Evolutionary conservation across 2,888 invertebrate genomes (phyloP).

Genomic region (Amphipoea oculea): DNA sequence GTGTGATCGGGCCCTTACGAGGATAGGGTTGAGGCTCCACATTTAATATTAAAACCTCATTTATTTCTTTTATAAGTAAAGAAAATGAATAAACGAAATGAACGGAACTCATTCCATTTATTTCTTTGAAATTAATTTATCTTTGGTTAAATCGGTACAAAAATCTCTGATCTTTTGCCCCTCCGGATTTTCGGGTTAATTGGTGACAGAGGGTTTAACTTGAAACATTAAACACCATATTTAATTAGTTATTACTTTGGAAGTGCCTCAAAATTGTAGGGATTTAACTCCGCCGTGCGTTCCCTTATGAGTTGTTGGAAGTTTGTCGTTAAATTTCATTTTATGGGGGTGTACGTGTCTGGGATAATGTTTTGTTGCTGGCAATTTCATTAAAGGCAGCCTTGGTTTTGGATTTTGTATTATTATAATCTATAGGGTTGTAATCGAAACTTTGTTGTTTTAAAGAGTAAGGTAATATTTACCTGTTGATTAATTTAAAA

Average conservation of each 20-base stretch:
- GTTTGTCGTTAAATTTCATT: constrained; percentile 49
- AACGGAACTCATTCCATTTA: neutral
- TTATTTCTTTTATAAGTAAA: neutral
- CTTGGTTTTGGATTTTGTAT: constrained; percentile 1
- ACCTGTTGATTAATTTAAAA: neutral
- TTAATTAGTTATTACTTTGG: constrained; percentile 54
- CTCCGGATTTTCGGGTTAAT: constrained; percentile 26
- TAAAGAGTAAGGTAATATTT: neutral
- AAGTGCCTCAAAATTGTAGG: constrained; percentile 42
- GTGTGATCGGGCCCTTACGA: neutral
- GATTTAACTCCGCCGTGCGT: constrained; percentile 36
- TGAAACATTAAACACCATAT: constrained; percentile 48
- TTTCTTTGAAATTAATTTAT: constrained; percentile 24
- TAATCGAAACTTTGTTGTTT: neutral
- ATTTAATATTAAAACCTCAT: constrained; percentile 21
- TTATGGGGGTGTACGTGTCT: constrained; percentile 23
- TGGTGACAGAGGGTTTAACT: constrained; percentile 24
- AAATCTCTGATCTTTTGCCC: constrained; percentile 25
- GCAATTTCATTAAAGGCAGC: constrained; percentile 21
- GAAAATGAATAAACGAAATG: constrained; percentile 3
- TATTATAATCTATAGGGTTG: neutral
- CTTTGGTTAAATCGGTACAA: constrained; percentile 14
- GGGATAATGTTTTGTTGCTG: constrained; percentile 16
- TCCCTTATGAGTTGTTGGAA: constrained; percentile 33
- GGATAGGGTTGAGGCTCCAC: neutral